Evolutionary conservation across 2,888 invertebrate genomes (phyloP), one percentile per base, ranked within the genome.

Genomic region (Drosophila fungiperda): DNA sequence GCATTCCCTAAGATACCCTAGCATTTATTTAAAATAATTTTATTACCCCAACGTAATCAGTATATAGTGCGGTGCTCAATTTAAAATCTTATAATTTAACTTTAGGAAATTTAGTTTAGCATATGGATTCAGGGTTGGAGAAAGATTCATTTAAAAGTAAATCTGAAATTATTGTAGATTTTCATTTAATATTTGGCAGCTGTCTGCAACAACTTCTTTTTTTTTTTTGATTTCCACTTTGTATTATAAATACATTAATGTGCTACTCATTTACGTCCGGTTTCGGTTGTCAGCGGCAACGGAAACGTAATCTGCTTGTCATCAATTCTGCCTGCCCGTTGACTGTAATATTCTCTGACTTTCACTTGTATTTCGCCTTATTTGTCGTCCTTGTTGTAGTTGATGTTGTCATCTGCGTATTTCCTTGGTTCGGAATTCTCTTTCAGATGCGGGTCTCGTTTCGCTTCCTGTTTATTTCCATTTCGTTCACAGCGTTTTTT

Each of bases 301-400:
- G 86, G 86, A 87, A 87, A 81, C 90, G 90, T 88, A 87, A 87
- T 87, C 90, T 90, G 83, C 83, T 90, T 86, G 86, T 88, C 90
- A 85, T 88, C 90, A 83, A 79, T 77, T 77, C 68, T 58, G 64
- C 49, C 68, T 65, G 73, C 17, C 64, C 66, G 58, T 58, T 68
- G 66, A 60, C 68, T 60, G 61, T 60, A 49, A 50, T 65, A 72
- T 63, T 80, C 68, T 58, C 57, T 68, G 80, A 32, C 62, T 53
- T 45, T 60, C 26, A 59, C 45, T 54, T 54, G 53, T 57, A 63
- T 20, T 53, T 50, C 53, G 58, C 42, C 69, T 65, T 60, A 40
- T 45, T 71, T 75, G 65, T 63, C 60, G 62, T 59, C 35, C 38
- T 59, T 70, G 57, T 54, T 62, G 55, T 57, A 67, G 71, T 66